A percentile compares a stretch with the other conserved stretches of the same genome.
Evolutionary conservation across 2,888 invertebrate genomes (phyloP).

Genomic region (Leptura quadrifasciata): DNA sequence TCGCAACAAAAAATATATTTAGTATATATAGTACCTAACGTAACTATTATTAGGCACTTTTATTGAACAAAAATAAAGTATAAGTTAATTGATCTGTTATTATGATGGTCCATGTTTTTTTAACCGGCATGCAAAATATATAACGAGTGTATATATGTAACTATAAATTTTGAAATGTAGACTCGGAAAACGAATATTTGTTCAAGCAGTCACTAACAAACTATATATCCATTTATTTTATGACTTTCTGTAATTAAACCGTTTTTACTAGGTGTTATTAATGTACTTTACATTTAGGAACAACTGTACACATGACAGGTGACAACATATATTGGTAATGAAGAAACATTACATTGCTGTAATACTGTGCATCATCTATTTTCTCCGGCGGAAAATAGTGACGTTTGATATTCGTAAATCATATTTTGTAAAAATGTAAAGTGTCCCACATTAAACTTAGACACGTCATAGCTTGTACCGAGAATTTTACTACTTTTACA

Average conservation of each 20-base stretch:
- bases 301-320: slow-evolving; percentile 3
- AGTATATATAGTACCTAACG: too few relatives aligned
- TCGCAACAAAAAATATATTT: too few relatives aligned
- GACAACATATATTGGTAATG: neutral
- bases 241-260: slow-evolving; percentile 7
- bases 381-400: neutral
- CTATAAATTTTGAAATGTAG: neutral
- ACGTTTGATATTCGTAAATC: neutral
- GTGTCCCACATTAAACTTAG: too few relatives aligned
- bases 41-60: too few relatives aligned
- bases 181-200: neutral
- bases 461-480: too few relatives aligned
- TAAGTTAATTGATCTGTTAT: too few relatives aligned
- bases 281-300: slow-evolving; percentile 4
- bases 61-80: too few relatives aligned
- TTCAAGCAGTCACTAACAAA: neutral
- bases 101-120: too few relatives aligned
- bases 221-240: neutral
- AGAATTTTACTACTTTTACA: too few relatives aligned
- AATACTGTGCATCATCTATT: neutral
- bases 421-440: neutral
- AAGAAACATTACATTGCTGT: neutral
- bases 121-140: too few relatives aligned
- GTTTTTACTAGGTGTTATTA: neutral
- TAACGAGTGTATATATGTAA: neutral